Base-by-base conservation (phyloP, 1,140 invertebrate species). In the Venustaconcha ellipsiformis region DNA sequence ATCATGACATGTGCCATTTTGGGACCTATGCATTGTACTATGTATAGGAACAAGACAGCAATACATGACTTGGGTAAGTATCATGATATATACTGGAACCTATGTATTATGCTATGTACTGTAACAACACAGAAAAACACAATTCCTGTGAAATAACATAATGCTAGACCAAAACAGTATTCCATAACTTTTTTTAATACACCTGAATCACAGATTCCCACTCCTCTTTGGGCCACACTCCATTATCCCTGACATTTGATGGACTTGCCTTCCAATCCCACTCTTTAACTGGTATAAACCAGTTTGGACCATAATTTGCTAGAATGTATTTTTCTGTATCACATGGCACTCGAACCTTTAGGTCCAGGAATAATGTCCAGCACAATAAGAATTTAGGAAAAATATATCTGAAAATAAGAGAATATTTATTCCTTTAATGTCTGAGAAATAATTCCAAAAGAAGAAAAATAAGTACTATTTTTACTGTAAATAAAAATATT, bases 191-290 rank as follows among this genome's bases (percentile, higher is more conserved):
- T 58, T 48, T 13, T 23, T 77, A 77, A 79, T 84, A 90, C 15
- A 92, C 78, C 82, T 92, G 89, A 65, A 93, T 92, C 5, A 92
- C 91, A 75, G 91, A 81, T n/a, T 89, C 78, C 90, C 91, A 89
- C 79, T 92, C 89, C 20, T 90, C 83, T 66, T 88, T 74, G 30
- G 91, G 89, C 92, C 92, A 93, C 65, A 87, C 79, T 18, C 92
- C 92, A 88, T 93, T 92, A 67, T 90, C 88, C 79, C 81, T 67
- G 8, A 92, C 92, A 87, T 93, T 93, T 60, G 90, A 82, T 18
- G 92, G 92, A 83, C 91, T 92, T 60, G 77, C 87, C 81, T 93
- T 93, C 92, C 92, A 93, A 80, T 92, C 91, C 92, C 92, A 93
- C 3, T 85, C 69, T 71, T 86, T 89, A 11, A 91, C 84, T 55